Base-by-base conservation (phyloP, 2,797 vertebrate genomes). In the Helarctos malayanus region DNA sequence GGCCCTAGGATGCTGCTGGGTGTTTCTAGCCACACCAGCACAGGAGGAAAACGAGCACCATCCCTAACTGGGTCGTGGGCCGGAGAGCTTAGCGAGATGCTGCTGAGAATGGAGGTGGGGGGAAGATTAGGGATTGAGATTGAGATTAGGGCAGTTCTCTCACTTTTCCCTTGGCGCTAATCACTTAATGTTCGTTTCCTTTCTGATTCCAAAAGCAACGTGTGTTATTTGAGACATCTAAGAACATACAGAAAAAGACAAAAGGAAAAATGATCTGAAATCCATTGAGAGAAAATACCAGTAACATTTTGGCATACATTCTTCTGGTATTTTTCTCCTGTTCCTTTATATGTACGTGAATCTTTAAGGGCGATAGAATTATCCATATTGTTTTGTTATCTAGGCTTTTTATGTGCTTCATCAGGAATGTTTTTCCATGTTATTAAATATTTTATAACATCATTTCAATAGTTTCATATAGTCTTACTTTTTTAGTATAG, bases 241-340 rank as follows among this genome's bases (percentile, higher is more conserved):
- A 85, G 93, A 79, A 97, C 87, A 94, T 56, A 13, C 14, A 80
- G 41, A 89, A 91, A 84, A 88, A 82, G n/a, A 35, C 21, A 65
- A 81, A 76, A 73, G 45, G 61, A 82, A 57, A 61, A 41, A 88
- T 23, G 29, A 41, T 63, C 69, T 73, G 69, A 89, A 83, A 49
- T 75, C 45, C 5, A 35, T 80, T 59, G 49, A 49, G 69, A 89
- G 84, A 83, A 92, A 92, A 75, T 52, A 84, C 7, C 65, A 23
- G 65, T 94, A 90, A 86, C 13, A 57, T 94, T 88, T 81, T 41
- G 61, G 41, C 35, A 45, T 83, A 27, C 4, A 2, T 61, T 95
- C 57, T 90, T 80, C 29, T 90, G 25, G 38, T 86, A 4, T 83
- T 57, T 87, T 79, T 71, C 41, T 38, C 41, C 63, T 80, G 0